phyloP scores from a whole-genome alignment of 2,113 vertebrate genomes.

The Pelobates fuscus region DNA sequence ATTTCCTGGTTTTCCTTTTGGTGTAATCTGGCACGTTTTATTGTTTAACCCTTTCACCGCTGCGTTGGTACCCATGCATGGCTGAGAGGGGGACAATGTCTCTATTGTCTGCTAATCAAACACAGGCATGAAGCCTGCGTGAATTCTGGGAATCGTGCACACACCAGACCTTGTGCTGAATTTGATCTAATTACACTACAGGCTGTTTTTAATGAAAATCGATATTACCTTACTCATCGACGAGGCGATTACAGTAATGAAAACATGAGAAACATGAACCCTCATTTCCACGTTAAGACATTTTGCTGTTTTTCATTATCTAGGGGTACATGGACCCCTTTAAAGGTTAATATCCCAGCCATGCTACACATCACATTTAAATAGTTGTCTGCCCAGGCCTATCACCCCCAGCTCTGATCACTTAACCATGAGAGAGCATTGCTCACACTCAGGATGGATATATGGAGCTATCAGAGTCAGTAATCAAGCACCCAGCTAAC shows the following conservation, averaged over 20 bases:
- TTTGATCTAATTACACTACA: not conserved
- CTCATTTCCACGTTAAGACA: not conserved
- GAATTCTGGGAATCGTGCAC: too few species aligned
- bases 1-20: not conserved
- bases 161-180: not conserved
- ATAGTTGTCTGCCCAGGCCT: too few species aligned
- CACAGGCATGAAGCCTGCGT: too few species aligned
- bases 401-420: too few species aligned
- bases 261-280: not conserved
- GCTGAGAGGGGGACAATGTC: not conserved
- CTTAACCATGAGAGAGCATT: too few species aligned
- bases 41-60: not conserved
- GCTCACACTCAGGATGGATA: too few species aligned
- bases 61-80: not conserved
- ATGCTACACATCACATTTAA: too few species aligned
- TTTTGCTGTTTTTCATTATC: not conserved
- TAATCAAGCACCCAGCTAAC: too few species aligned
- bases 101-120: conserved; percentile 12
- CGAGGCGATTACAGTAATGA: not conserved
- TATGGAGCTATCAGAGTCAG: too few species aligned
- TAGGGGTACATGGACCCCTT: too few species aligned
- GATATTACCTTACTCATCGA: not conserved
- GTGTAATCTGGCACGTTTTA: not conserved
- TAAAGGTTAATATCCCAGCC: too few species aligned
- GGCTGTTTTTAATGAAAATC: conserved; percentile 6